Evolutionary conservation across 2,113 vertebrate genomes (phyloP).

Genomic region (Hipposideros armiger): DNA sequence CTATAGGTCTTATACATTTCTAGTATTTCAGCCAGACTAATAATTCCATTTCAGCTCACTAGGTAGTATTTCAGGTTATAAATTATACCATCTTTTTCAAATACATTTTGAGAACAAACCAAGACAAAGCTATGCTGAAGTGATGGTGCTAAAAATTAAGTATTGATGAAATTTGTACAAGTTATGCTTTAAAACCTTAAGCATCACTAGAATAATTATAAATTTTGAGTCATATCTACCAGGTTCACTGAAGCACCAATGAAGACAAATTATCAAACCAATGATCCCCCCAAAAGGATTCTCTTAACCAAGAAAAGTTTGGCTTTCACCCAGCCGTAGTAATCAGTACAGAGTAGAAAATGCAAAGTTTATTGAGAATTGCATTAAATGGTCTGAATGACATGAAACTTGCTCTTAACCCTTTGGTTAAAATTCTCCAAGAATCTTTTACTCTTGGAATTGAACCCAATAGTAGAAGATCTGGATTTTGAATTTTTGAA

Average conservation of each 20-base stretch:
- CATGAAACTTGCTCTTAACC: conserved; percentile 79
- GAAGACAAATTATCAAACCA: conserved; percentile 78
- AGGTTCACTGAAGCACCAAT: conserved; percentile 66
- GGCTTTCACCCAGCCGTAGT: conserved; percentile 74
- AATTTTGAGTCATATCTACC: conserved; percentile 68
- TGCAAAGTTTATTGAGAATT: conserved; percentile 69
- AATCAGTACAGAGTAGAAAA: conserved; percentile 83
- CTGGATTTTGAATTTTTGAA: conserved; percentile 76
- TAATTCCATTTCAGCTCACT: conserved; percentile 65
- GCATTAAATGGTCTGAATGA: conserved; percentile 73
- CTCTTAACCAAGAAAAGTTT: conserved; percentile 74
- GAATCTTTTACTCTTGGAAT: conserved; percentile 78
- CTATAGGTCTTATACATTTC: conserved; percentile 48
- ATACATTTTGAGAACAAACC: conserved; percentile 75
- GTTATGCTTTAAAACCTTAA: conserved; percentile 59
- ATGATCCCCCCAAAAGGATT: conserved; percentile 77
- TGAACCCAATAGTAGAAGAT: conserved; percentile 75
- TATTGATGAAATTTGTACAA: conserved; percentile 70
- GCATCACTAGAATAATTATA: conserved; percentile 68
- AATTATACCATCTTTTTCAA: conserved; percentile 69
- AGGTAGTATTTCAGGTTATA: conserved; percentile 71
- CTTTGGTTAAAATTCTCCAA: conserved; percentile 77
- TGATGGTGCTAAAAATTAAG: conserved; percentile 66
- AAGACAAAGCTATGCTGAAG: conserved; percentile 75
- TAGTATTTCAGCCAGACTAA: conserved; percentile 60